Base-by-base conservation (phyloP, 2,888 invertebrate genomes). In the Panzeria rudis region DNA sequence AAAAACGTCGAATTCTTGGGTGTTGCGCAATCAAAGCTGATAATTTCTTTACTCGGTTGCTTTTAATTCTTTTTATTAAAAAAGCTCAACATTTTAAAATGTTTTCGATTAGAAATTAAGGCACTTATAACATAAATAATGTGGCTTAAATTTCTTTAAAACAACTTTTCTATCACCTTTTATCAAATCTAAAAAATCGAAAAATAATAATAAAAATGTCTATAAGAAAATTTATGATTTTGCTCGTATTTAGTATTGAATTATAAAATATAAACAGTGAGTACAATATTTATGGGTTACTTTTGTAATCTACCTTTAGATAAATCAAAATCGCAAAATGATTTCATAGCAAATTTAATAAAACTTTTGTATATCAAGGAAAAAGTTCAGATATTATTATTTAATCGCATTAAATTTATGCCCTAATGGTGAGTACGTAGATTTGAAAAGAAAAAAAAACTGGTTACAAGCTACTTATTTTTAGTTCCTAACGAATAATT, bases 271-370 rank as follows among this genome's bases (percentile, higher is more conserved):
- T 15, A 29, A 29, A 25, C 11, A 54, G 54, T 15, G 23, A 25
- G 15, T 15, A 54, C 25, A 54, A 29, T 25, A 54, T 54, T 54
- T 54, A 54, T 54, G 54, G 15, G 15, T n/a, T 29, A 54, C 5
- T 54, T 29, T 13, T 54, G 29, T 54, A 54, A 54, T 54, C 54
- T 54, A 29, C 5, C 1, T 25, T 13, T 6, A 54, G 54, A 54
- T 54, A 54, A 54, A 54, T 15, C 2, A 7, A 15, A 25, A 54
- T 54, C 54, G 54, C 54, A 54, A 54, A 54, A 54, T n/a, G 11
- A 20, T 52, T 23, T 52, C 23, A 3, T 20, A 50, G 8, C 20
- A 25, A 25, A 25, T 25, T 54, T 20, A 50, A 50, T 47, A 17
- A 20, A 50, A 50, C 20, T 29, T 47, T 4, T 47, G 17, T 6